A percentile compares a stretch with the other conserved stretches of the same genome.
Conservation (phyloP, 2,888 invertebrate species). For the Phaedon cochleariae region DNA sequence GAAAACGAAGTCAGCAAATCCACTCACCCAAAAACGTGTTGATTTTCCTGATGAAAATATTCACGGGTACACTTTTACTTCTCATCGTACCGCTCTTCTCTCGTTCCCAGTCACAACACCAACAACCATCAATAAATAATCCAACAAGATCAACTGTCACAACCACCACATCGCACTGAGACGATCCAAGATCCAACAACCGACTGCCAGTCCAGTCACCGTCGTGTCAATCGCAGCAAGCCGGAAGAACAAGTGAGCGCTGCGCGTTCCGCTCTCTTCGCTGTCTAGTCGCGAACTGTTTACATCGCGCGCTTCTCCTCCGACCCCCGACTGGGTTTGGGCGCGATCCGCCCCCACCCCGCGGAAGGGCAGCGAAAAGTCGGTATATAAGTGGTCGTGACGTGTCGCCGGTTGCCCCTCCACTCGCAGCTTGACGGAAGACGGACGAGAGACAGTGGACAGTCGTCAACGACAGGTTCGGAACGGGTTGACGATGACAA, state of each 20-base stretch:
- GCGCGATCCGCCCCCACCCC: slow-evolving; percentile 46
- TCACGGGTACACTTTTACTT: slow-evolving; percentile 51
- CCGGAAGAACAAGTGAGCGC: slow-evolving; percentile 30
- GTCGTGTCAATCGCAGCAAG: neutral
- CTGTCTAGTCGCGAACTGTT: slow-evolving; percentile 52
- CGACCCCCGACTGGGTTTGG: slow-evolving; percentile 41
- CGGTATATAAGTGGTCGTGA: slow-evolving; percentile 55
- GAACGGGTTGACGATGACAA: slow-evolving; percentile 20
- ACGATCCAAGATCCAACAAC: neutral
- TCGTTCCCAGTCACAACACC: slow-evolving; percentile 3
- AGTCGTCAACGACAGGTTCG: slow-evolving; percentile 32
- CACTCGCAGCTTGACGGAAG: slow-evolving; percentile 39
- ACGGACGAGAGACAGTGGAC: slow-evolving; percentile 20
- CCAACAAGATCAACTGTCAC: neutral
- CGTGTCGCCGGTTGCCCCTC: slow-evolving; percentile 45
- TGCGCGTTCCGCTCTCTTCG: slow-evolving; percentile 38
- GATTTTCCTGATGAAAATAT: slow-evolving; percentile 49
- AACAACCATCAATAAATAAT: neutral
- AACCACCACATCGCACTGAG: neutral
- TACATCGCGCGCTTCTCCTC: slow-evolving; percentile 46
- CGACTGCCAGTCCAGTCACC: too few relatives aligned
- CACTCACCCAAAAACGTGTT: slow-evolving; percentile 48
- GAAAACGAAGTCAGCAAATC: neutral
- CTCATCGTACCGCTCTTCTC: slow-evolving; percentile 39
- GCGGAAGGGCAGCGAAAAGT: slow-evolving; percentile 51